Base-by-base conservation (phyloP, 2,797 vertebrate genomes). In the Macropodus opercularis region DNA sequence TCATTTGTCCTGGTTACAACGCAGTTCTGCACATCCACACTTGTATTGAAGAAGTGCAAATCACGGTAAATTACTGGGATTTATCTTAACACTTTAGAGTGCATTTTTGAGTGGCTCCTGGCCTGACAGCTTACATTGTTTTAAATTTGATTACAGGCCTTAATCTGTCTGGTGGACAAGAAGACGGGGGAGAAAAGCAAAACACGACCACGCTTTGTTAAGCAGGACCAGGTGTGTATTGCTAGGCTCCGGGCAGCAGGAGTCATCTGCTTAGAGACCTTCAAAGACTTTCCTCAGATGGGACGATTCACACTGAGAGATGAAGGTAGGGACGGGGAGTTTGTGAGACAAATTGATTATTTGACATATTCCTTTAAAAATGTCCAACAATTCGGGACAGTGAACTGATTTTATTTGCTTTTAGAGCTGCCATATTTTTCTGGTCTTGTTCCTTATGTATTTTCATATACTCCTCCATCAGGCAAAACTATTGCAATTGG, bases 221-320 rank as follows among this genome's bases (percentile, higher is more conserved):
- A 99, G 91, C 96, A 98, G 92, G 97, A 98, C 91, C 96, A 98
- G 94, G 97, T 98, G 55, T 98, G 96, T 77, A 98, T 99, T 66
- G 97, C 97, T 68, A 94, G 96, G 85, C 94, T 98, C 81, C 92
- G 92, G 81, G 95, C 97, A 60, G 96, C 95, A 27, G 97, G 97
- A 85, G 95, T 95, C 52, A 99, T 98, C 94, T 99, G 97, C 92
- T 92, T 98, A 87, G 97, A 99, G 92, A 99, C 97, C 61, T 99
- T 99, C 91, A 98, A 99, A 93, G 97, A 99, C 81, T 98, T 98
- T 89, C 96, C 97, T 85, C 97, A 99, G 85, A 98, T 98, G 97
- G 97, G 97, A 55, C 94, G 97, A 32, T 98, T 99, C 85, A 99
- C 97, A 27, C 93, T 99, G 84, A 89, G 97, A 87, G 97, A 99